phyloP scores from a whole-genome alignment of 2,113 vertebrate genomes.

The Zapornia atra region DNA sequence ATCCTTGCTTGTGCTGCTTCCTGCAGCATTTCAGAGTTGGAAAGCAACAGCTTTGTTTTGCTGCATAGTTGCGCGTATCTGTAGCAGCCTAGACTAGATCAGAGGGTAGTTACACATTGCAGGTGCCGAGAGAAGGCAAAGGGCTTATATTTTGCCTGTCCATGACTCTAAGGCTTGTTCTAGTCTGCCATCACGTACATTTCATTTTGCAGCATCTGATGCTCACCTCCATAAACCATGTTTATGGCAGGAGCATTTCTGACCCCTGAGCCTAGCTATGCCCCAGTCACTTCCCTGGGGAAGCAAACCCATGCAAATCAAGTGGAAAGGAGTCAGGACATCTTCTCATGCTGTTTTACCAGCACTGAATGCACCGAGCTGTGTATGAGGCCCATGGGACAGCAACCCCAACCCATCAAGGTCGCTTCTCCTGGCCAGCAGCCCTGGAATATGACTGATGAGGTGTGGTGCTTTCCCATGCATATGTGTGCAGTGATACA shows the following conservation, averaged over 20 bases:
- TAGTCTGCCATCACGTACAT: not conserved
- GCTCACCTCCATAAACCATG: not conserved
- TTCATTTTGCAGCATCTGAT: not conserved
- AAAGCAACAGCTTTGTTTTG: not conserved
- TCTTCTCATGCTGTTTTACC: not conserved
- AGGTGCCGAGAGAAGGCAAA: not conserved
- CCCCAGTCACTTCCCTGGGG: not conserved
- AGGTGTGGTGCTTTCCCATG: not conserved
- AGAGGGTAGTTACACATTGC: not conserved
- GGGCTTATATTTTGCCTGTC: not conserved
- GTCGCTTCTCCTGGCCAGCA: not conserved
- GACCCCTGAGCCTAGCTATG: not conserved
- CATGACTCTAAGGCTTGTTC: not conserved
- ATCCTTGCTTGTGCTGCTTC: not conserved
- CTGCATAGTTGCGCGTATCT: not conserved
- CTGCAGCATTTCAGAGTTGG: not conserved
- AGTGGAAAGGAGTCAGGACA: not conserved
- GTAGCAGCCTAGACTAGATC: not conserved
- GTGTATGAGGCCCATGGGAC: accelerated
- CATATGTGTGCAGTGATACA: not conserved
- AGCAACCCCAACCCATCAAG: not conserved
- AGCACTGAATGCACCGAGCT: not conserved
- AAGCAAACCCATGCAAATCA: not conserved
- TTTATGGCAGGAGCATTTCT: not conserved
- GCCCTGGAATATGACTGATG: not conserved